Evolutionary conservation across 92 coral and sea anemone genomes (phyloP), one percentile per base, ranked within the genome.

Genomic region (Paramuricea clavata): DNA sequence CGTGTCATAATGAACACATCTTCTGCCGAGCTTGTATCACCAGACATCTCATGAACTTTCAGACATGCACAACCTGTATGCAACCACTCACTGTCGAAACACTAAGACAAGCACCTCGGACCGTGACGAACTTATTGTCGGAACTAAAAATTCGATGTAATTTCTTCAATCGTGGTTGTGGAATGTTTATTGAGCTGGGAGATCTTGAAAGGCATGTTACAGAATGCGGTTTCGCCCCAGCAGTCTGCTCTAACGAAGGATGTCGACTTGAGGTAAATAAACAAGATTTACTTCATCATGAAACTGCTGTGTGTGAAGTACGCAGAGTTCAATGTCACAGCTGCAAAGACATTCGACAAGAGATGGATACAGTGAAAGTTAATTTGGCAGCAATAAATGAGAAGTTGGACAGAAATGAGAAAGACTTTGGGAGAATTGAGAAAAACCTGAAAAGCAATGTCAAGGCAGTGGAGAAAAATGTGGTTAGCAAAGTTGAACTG

Each of bases 51-150:
- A 54, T 54, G 62, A 2, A 54, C 62, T 6, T 23, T 54, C 22
- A 54, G 26, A 54, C 62, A 54, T 54, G 62, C 22, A 23, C 62
- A 3, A 54, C 62, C 11, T 54, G 62, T 54, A 54, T 54, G 22
- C 21, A 54, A 54, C 62, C 62, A 54, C 62, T 54, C 22, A 54
- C 62, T 54, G 62, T 54, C 62, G 62, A 54, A 19, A 54, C 62
- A 19, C 27, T 54, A 21, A 54, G 9, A 5, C 52, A 54, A 54
- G 62, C 27, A 21, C 62, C 62, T 54, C 62, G 62, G 23, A 8
- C 3, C 8, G 17, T 54, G 17, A 21, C 1, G 8, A 54, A 54
- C 62, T 54, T 54, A 21, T 23, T 54, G 3, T 54, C 62, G 11
- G 62, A 54, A 54, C 22, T 54, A 5, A 19, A 54, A 13, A 54